Conservation (phyloP, 2,113 vertebrate genomes). For the Centrocercus urophasianus region DNA sequence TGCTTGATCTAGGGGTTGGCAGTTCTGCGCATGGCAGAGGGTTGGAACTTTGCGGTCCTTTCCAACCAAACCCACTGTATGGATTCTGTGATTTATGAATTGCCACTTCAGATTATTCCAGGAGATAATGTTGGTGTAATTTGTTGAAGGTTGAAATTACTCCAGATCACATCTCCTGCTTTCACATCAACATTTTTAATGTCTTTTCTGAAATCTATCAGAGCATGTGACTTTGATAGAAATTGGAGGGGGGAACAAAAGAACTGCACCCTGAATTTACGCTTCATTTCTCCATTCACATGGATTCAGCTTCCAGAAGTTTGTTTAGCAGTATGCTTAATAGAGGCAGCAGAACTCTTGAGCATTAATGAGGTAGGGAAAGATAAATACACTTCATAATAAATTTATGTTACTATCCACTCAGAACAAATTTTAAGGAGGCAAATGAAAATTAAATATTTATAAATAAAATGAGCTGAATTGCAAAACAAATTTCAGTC, state of each 20-base stretch:
- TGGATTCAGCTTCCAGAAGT: neutral
- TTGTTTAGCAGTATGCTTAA: conserved; percentile 45
- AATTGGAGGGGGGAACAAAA: neutral
- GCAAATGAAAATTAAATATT: conserved; percentile 71
- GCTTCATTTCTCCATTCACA: neutral
- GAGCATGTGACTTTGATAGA: neutral
- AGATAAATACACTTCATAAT: conserved; percentile 69
- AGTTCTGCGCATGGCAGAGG: too few species aligned
- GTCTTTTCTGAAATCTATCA: neutral
- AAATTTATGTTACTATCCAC: conserved; percentile 66
- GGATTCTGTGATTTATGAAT: neutral
- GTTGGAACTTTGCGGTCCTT: too few species aligned
- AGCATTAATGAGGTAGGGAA: conserved; percentile 29
- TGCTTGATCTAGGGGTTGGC: too few species aligned
- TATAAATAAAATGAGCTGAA: conserved; percentile 62
- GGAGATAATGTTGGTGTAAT: neutral
- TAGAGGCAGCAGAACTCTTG: conserved; percentile 39
- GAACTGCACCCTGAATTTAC: neutral
- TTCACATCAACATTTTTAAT: neutral
- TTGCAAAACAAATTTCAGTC: conserved; percentile 55
- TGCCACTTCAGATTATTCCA: neutral
- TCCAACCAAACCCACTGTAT: too few species aligned
- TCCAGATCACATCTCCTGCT: neutral
- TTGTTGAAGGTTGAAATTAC: neutral
- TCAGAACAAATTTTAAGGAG: conserved; percentile 50